A percentile compares a stretch with the other conserved stretches of the same genome.
These are phyloP conservation scores for Cryptotis parvus DNA, from an alignment of 2,113 vertebrate species.

Conservation along the genomic window DNA sequence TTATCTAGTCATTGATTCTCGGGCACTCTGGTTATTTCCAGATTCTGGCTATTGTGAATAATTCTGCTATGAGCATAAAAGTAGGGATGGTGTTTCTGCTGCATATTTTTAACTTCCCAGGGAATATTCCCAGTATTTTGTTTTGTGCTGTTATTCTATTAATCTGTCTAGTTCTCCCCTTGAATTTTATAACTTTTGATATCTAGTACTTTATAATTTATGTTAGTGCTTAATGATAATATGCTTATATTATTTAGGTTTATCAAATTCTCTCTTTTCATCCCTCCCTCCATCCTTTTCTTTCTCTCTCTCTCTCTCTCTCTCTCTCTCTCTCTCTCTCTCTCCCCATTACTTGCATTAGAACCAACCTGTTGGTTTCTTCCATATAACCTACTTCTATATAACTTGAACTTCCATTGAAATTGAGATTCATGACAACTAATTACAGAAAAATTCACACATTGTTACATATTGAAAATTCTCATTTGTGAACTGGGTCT, in stretches of 20 bases:
- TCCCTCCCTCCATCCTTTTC: too few species aligned
- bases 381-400: neutral
- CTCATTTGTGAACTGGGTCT: neutral
- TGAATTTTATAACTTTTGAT: neutral
- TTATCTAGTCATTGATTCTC: too few species aligned
- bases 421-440: neutral
- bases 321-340: too few species aligned
- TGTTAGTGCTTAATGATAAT: too few species aligned
- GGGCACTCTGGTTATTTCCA: too few species aligned
- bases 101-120: too few species aligned
- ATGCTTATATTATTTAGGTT: neutral
- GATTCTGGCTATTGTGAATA: too few species aligned
- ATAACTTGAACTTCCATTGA: neutral
- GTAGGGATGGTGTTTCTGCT: too few species aligned
- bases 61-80: too few species aligned
- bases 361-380: neutral
- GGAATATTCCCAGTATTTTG: neutral
- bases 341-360: neutral
- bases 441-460: neutral
- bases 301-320: too few species aligned
- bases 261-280: neutral
- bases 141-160: neutral
- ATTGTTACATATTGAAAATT: neutral
- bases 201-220: neutral
- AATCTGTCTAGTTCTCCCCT: neutral